phyloP scores from a whole-genome alignment of 2,797 vertebrate species.

The Chromobotia macracanthus region DNA sequence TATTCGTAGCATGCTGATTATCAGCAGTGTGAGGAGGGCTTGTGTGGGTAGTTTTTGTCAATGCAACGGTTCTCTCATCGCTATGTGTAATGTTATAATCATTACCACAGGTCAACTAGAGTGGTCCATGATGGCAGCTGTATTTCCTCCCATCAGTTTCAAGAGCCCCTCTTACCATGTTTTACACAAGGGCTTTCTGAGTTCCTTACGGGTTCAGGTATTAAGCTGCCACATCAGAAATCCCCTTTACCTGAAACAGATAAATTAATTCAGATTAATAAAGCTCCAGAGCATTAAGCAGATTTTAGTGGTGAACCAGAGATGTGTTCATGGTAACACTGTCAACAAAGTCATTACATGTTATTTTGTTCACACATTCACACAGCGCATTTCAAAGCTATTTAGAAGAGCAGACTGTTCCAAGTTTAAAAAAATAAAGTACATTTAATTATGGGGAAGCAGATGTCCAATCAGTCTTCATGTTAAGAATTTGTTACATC shows the following conservation, averaged over 20 bases:
- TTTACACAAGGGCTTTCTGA: neutral
- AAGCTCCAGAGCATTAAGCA: neutral
- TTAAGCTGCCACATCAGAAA: conserved; percentile 1
- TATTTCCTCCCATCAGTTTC: neutral
- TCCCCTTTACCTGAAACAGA: conserved; percentile 42
- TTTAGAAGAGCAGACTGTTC: conserved; percentile 71
- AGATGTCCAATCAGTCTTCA: neutral
- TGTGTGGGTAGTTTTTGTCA: conserved; percentile 45
- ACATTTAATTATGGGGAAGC: conserved; percentile 46
- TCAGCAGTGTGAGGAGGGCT: conserved; percentile 48
- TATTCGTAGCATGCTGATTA: conserved; percentile 91
- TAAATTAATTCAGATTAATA: conserved; percentile 5
- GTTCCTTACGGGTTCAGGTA: neutral
- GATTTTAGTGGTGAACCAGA: neutral
- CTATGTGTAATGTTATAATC: conserved; percentile 29
- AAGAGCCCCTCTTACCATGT: conserved; percentile 42
- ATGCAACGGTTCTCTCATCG: conserved; percentile 25
- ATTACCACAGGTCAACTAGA: conserved; percentile 20
- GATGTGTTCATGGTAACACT: conserved; percentile 1
- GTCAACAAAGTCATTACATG: neutral
- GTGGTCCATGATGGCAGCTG: conserved; percentile 29
- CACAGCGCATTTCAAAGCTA: conserved; percentile 68
- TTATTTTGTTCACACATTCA: conserved; percentile 62
- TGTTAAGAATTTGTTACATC: neutral
- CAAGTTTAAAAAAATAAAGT: conserved; percentile 67